Conservation (phyloP, 2,888 invertebrate genomes). For the Agriopis leucophaearia region DNA sequence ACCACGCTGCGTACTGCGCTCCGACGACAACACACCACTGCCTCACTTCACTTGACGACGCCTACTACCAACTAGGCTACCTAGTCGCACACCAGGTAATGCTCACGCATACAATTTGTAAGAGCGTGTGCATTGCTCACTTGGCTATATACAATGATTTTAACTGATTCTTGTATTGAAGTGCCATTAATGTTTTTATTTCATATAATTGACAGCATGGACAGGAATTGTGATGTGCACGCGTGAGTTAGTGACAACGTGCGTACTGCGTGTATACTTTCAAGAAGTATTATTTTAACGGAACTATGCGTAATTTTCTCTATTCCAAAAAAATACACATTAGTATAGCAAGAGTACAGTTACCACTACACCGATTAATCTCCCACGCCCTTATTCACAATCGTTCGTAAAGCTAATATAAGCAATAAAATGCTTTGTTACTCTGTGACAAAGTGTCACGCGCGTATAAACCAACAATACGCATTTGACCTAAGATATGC, state of each 20-base stretch:
- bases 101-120: conserved; percentile 8
- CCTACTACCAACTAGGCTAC: neutral
- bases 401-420: neutral
- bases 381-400: neutral
- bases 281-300: neutral
- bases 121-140: neutral
- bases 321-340: conserved; percentile 7
- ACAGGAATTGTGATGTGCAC: conserved; percentile 20
- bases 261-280: conserved; percentile 5
- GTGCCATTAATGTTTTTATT: too few relatives aligned
- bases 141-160: neutral
- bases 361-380: conserved; percentile 8
- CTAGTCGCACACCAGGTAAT: neutral
- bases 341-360: neutral
- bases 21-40: conserved; percentile 1
- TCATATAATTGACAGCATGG: neutral
- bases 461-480: neutral
- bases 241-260: conserved; percentile 23
- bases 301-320: conserved; percentile 16
- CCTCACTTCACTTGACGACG: conserved; percentile 1
- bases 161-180: too few relatives aligned
- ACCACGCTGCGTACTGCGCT: conserved; percentile 51
- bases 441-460: neutral
- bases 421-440: neutral
- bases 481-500: neutral